Conservation (phyloP, 2,113 vertebrate species). For the Microtus ochrogaster region DNA sequence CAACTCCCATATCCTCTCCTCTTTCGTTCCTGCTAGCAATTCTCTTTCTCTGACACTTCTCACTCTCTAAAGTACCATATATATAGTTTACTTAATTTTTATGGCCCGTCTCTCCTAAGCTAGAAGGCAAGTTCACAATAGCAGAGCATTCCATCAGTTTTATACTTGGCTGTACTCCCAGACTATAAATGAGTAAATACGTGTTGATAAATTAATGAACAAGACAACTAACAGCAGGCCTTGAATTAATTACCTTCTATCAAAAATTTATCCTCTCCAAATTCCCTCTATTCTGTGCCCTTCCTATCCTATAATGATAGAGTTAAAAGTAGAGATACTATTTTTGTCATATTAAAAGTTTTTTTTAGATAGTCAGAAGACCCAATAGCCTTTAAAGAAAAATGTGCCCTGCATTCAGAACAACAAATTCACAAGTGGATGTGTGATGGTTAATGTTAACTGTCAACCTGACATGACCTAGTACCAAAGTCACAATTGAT, state of each 20-base stretch:
- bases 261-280: not conserved
- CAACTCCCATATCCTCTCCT: not conserved
- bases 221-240: not conserved
- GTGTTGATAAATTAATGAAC: not conserved
- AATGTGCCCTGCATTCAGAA: slow-evolving; percentile 10
- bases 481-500: not conserved
- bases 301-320: slow-evolving; percentile 4
- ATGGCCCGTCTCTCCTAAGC: not conserved
- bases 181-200: not conserved
- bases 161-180: not conserved
- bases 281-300: not conserved
- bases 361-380: not conserved
- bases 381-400: not conserved
- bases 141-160: not conserved
- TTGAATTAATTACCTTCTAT: not conserved
- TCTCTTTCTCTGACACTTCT: not conserved
- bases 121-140: not conserved
- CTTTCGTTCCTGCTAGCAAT: not conserved
- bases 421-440: slow-evolving; percentile 33
- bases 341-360: slow-evolving; percentile 17
- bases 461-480: not conserved
- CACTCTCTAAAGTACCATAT: not conserved
- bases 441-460: not conserved
- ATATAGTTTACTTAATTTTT: not conserved
- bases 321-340: not conserved